These are phyloP conservation scores for Fragum sueziense DNA, from an alignment of 2,888 invertebrate genomes.

Conservation along the genomic window DNA sequence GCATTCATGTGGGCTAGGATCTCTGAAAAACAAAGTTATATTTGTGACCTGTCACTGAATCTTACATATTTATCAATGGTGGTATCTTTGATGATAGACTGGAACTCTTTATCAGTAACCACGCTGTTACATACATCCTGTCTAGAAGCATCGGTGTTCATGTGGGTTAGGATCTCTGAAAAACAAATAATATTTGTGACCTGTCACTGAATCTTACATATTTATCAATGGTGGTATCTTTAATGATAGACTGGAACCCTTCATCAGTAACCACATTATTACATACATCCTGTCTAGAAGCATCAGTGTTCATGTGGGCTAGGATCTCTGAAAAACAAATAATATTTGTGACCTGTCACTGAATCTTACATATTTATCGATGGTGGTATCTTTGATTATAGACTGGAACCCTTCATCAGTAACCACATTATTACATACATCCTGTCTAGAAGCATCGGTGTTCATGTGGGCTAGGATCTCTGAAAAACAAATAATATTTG, in stretches of 20 bases:
- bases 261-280: slow-evolving; percentile 70
- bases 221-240: slow-evolving; percentile 59
- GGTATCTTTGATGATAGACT: slow-evolving; percentile 63
- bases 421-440: slow-evolving; percentile 71
- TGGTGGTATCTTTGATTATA: slow-evolving; percentile 59
- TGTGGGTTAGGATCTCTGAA: slow-evolving; percentile 27
- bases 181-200: too few species aligned
- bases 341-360: too few species aligned
- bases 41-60: too few species aligned
- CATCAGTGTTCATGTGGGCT: slow-evolving; percentile 23
- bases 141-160: slow-evolving; percentile 24
- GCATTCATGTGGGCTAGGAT: slow-evolving; percentile 25
- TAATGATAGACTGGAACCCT: slow-evolving; percentile 67
- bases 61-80: slow-evolving; percentile 67
- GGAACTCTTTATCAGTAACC: slow-evolving; percentile 67
- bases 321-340: slow-evolving; percentile 22
- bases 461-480: slow-evolving; percentile 31
- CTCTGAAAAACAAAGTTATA: too few species aligned
- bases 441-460: slow-evolving; percentile 15
- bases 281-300: slow-evolving; percentile 48
- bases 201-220: slow-evolving; percentile 72
- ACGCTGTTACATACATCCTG: slow-evolving; percentile 68
- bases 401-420: slow-evolving; percentile 66
- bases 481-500: too few species aligned
- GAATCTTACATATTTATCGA: slow-evolving; percentile 69